Percentiles rank a stretch among this genome's conserved stretches.
These are phyloP conservation scores for Cheilosia pagana DNA, from an alignment of 2,888 invertebrate genomes.

Conservation along the genomic window DNA sequence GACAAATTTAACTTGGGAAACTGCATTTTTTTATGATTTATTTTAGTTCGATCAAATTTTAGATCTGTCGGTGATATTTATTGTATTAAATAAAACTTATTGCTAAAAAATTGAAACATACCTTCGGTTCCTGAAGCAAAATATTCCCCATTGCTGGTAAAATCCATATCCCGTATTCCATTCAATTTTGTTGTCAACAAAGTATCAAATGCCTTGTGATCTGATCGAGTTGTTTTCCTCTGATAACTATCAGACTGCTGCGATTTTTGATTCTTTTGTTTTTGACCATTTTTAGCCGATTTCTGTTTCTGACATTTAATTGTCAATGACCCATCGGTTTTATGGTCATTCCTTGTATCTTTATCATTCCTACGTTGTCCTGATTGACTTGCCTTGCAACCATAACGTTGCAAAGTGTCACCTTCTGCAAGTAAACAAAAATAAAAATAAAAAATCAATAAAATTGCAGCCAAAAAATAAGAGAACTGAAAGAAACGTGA, in stretches of 20 bases:
- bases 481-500: conserved; percentile 17
- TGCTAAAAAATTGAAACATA: conserved; percentile 10
- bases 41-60: background rate
- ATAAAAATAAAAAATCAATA: conserved; percentile 2
- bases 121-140: conserved; percentile 74
- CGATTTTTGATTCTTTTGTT: conserved; percentile 51
- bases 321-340: conserved; percentile 66
- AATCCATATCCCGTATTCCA: conserved; percentile 66
- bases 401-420: conserved; percentile 73
- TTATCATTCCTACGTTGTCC: conserved; percentile 52
- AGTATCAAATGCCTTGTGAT: conserved; percentile 57
- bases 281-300: conserved; percentile 64
- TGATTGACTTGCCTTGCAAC: conserved; percentile 66
- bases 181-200: conserved; percentile 58
- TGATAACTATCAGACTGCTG: conserved; percentile 42
- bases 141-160: conserved; percentile 70
- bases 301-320: conserved; percentile 70
- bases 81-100: too few relatives aligned
- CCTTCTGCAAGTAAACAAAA: conserved; percentile 37
- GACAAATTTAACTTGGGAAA: too few relatives aligned
- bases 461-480: conserved; percentile 1
- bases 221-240: conserved; percentile 37
- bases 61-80: too few relatives aligned
- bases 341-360: conserved; percentile 53
- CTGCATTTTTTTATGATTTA: background rate